Evolutionary conservation across 1,140 invertebrate species (phyloP).

Genomic region (Drosophila orosa): DNA sequence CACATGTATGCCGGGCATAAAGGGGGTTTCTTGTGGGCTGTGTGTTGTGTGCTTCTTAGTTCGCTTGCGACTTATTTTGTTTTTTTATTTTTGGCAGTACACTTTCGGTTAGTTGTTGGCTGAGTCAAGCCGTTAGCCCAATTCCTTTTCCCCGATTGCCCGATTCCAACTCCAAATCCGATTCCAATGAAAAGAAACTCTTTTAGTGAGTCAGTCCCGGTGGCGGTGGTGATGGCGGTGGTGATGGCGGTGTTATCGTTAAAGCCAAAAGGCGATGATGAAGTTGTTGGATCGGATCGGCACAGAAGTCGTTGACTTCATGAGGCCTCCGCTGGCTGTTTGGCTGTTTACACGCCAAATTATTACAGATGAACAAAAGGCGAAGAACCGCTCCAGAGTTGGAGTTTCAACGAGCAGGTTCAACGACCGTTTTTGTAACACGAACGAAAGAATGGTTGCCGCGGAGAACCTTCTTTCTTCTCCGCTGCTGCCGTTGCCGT

Average conservation of each 20-base stretch:
- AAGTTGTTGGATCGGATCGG: slow-evolving; percentile 30
- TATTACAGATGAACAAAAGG: slow-evolving; percentile 79
- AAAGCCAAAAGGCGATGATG: slow-evolving; percentile 32
- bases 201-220: slow-evolving; percentile 42
- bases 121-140: slow-evolving; percentile 74
- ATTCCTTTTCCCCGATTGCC: slow-evolving; percentile 56
- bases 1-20: slow-evolving; percentile 18
- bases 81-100: slow-evolving; percentile 55
- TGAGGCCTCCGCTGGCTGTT: slow-evolving; percentile 34
- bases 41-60: slow-evolving; percentile 2
- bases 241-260: slow-evolving; percentile 32
- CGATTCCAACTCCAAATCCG: slow-evolving; percentile 67
- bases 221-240: too few relatives aligned
- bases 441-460: slow-evolving; percentile 52
- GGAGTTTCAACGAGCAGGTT: slow-evolving; percentile 53
- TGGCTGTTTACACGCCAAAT: slow-evolving; percentile 76
- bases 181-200: slow-evolving; percentile 81
- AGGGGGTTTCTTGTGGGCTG: slow-evolving; percentile 37
- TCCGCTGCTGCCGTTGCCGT: slow-evolving; percentile 12
- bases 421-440: slow-evolving; percentile 80
- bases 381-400: slow-evolving; percentile 46
- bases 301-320: slow-evolving; percentile 77
- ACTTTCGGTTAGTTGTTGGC: slow-evolving; percentile 65
- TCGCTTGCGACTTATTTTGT: slow-evolving; percentile 46
- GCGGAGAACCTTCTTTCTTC: slow-evolving; percentile 51